These are phyloP conservation scores for Chelonus insularis DNA, from an alignment of 1,140 invertebrate species.

Conservation along the genomic window DNA sequence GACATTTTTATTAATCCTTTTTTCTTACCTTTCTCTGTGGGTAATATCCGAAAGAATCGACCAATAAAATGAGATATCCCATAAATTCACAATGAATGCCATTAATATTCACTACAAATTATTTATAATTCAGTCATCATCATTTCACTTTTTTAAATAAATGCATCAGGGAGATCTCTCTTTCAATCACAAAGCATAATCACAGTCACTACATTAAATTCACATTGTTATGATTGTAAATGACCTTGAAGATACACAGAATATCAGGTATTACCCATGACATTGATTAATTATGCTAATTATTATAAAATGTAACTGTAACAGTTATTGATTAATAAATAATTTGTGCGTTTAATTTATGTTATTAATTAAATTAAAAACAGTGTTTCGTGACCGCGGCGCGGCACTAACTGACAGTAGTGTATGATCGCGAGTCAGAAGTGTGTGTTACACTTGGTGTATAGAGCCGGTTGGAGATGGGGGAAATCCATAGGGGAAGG, in stretches of 20 bases:
- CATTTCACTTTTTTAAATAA: too few relatives aligned
- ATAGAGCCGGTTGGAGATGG: conserved; percentile 10
- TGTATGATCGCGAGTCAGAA: not conserved
- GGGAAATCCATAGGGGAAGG: conserved; percentile 17
- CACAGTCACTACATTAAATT: not conserved
- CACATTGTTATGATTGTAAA: conserved; percentile 14
- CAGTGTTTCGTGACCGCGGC: conserved; percentile 26
- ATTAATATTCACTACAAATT: too few relatives aligned
- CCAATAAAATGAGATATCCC: not conserved
- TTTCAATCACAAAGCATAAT: conserved; percentile 4
- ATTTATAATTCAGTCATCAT: too few relatives aligned
- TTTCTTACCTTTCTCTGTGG: not conserved
- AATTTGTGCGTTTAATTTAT: not conserved
- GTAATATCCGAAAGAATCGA: not conserved
- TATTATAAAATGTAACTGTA: not conserved
- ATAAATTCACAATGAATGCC: too few relatives aligned
- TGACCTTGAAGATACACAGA: not conserved
- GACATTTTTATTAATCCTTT: not conserved
- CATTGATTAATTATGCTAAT: not conserved
- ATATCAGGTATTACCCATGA: not conserved
- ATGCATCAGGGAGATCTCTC: too few relatives aligned
- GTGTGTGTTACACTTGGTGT: not conserved
- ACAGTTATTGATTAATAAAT: not conserved
- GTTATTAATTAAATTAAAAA: not conserved
- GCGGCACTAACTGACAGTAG: conserved; percentile 29